Base-by-base conservation (phyloP, 2,888 invertebrate species). In the Pogonocherus hispidulus region DNA sequence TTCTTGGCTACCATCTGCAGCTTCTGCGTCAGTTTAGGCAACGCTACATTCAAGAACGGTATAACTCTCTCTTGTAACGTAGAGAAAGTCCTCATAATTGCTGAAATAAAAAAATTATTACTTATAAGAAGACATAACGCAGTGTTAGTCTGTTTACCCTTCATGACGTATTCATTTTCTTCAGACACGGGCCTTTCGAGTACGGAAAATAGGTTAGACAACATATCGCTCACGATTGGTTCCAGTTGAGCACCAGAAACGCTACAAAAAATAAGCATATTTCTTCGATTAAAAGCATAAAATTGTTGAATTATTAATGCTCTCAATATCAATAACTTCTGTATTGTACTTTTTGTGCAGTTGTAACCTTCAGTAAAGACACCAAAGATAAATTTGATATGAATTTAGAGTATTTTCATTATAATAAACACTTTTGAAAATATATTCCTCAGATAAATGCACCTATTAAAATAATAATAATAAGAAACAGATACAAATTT, bases 111-210 rank as follows among this genome's bases (percentile, higher is more conserved):
- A 41, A 68, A 72, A 57, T 62, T 49, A 9, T 55, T 32, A 67
- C 72, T 9, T 8, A 2, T 32, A 63, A 56, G 20, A 57, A 47
- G 63, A 66, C 56, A 54, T 19, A 27, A 52, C 11, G 8, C 8
- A 32, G 8, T 11, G 8, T 32, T 2, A 9, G 2, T 32, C 11
- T 3, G 2, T 14, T 76, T 82, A 91, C 93, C 93, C 89, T 97
- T 98, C 97, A 99, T 99, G 5, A 96, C 91, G 83, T 99, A 99
- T 85, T 99, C 98, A 84, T 99, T 99, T 87, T 99, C 98, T 74
- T 92, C 91, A 0, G 95, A 94, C 2, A 92, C 91, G 0, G 91
- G 89, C 72, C 89, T 86, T 5, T 91, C 90, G 62, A 99, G 87
- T 16, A 93, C 91, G 0, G 86, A 87, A 85, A 98, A 95, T 23